phyloP scores from a whole-genome alignment of 2,113 vertebrate species.

The Electrona antarctica region DNA sequence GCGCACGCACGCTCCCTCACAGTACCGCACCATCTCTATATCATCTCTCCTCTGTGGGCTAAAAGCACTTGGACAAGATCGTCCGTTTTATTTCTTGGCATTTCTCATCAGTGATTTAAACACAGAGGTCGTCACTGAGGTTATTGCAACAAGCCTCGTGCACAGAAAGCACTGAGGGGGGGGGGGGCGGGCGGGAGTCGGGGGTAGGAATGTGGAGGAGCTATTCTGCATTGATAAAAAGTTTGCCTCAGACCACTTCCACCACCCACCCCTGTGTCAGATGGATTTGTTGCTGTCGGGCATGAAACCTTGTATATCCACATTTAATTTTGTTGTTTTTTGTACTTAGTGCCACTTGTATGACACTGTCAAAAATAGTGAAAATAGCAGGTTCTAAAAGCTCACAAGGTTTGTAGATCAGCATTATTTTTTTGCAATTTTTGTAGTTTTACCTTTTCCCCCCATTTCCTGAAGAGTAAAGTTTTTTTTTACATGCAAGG shows the following conservation, averaged over 20 bases:
- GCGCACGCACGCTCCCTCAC: constrained; percentile 22
- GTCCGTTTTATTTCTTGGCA: constrained; percentile 29
- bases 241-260: constrained; percentile 35
- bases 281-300: constrained; percentile 27
- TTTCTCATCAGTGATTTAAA: constrained; percentile 53
- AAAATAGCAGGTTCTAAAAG: no score
- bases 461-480: no score
- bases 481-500: no score
- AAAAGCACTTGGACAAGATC: constrained; percentile 49
- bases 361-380: no score
- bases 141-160: constrained; percentile 46
- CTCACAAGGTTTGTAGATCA: no score
- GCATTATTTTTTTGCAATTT: no score
- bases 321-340: no score
- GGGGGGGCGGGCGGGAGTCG: not conserved
- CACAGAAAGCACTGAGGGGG: constrained; percentile 22
- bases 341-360: no score
- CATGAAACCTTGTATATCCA: no score
- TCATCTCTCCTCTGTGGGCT: constrained; percentile 29
- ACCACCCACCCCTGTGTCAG: constrained; percentile 31
- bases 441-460: no score
- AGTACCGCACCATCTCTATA: constrained; percentile 17
- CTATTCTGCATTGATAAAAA: constrained; percentile 55
- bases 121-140: constrained; percentile 30
- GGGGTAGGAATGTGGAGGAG: constrained; percentile 70